Evolutionary conservation across 2,888 invertebrate species (phyloP), one percentile per base, ranked within the genome.

Genomic region (Cyclophora albipunctata): DNA sequence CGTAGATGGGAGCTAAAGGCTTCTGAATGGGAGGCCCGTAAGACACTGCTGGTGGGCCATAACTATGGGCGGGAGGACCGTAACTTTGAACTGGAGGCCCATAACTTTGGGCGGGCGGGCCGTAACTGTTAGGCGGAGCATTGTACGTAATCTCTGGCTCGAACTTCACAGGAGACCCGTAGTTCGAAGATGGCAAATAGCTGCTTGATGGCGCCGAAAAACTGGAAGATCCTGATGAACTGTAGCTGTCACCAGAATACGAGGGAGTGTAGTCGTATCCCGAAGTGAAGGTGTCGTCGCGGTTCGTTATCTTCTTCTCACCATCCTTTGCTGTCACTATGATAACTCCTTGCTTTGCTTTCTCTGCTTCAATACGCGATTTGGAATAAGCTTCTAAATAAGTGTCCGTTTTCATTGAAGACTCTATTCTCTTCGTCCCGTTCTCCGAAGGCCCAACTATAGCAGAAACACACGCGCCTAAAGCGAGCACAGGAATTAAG

Each of bases 361-460:
- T 85, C 70, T 78, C 90, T 60, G 78, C 90, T 76, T 74, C 87
- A 67, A 73, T 84, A 70, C 66, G 73, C 33, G 92, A 91, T 62
- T 91, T 90, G 4, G 90, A 90, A 62, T 92, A 90, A 2, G 93
- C 93, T 43, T 92, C 91, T 59, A 93, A 73, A 64, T 93, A 93
- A 3, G 92, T 91, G 71, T 93, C 93, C 2, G 80, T 81, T 69
- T 84, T 85, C 47, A 76, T 45, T 47, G 66, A 59, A 34, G 64
- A 20, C 20, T 20, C 20, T 1, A 20, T 20, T 20, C 20, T 53
- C 64, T 82, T 84, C 1, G 83, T 86, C 51, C 65, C 70, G 55
- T 84, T 87, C 34, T 60, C 63, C n/a, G 57, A 52, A 6, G 84
- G 85, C n/a, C 82, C 83, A 5, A 85, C 71, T 44, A 88, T 85